phyloP scores from a whole-genome alignment of 2,888 invertebrate species.

The Sympetrum striolatum region DNA sequence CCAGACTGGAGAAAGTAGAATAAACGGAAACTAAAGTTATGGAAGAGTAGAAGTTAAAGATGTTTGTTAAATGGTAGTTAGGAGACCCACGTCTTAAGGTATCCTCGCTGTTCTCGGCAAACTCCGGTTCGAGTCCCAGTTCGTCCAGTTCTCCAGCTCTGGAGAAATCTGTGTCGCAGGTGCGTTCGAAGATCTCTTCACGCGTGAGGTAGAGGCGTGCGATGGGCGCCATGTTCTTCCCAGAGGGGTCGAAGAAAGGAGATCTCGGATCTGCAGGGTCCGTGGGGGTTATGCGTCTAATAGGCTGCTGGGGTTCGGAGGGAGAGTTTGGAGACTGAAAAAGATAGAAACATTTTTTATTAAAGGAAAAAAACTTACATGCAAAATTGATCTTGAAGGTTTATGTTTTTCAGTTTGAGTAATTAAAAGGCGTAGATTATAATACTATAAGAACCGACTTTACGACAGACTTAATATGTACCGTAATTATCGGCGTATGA shows the following conservation, averaged over 20 bases:
- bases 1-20: background rate
- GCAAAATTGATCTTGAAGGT: no score
- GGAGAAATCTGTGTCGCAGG: constrained; percentile 69
- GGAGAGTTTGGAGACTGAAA: constrained; percentile 79
- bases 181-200: constrained; percentile 70
- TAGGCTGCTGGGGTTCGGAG: constrained; percentile 79
- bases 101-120: constrained; percentile 72
- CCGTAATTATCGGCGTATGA: no score
- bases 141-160: constrained; percentile 16
- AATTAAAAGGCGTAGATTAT: no score
- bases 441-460: no score
- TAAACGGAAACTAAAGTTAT: background rate
- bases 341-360: no score
- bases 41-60: background rate
- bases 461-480: no score
- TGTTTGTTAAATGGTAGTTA: background rate
- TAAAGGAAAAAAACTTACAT: no score
- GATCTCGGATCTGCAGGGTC: constrained; percentile 90
- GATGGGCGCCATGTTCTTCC: constrained; percentile 76
- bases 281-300: constrained; percentile 87
- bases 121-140: constrained; percentile 50
- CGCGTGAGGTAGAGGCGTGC: constrained; percentile 81
- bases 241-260: constrained; percentile 85
- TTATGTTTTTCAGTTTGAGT: no score
- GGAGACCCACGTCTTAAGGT: constrained; percentile 69